A percentile compares a stretch with the other conserved stretches of the same genome.
Evolutionary conservation across 1,140 invertebrate genomes (phyloP).

Genomic region (Glomeris maerens): DNA sequence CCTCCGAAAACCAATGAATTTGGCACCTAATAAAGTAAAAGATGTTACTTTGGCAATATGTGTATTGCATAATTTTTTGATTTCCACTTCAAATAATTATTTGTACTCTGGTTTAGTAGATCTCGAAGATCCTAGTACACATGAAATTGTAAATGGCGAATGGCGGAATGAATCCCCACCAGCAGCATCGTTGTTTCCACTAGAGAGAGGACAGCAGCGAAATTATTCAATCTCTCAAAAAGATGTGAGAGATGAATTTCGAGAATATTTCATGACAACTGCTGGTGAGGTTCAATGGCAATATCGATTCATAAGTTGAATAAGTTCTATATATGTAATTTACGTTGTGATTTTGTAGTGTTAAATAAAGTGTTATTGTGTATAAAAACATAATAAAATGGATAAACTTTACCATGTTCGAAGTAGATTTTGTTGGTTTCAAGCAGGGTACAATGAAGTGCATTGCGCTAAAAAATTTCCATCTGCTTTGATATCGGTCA

Average conservation of each 20-base stretch:
- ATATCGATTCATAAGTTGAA: too few relatives aligned
- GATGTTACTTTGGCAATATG: slow-evolving; percentile 9
- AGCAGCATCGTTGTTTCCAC: background rate
- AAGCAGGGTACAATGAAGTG: too few relatives aligned
- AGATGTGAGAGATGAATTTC: background rate
- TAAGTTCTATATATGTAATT: too few relatives aligned
- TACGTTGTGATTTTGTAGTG: too few relatives aligned
- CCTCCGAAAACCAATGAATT: slow-evolving; percentile 14
- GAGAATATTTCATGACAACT: background rate
- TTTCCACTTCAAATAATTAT: background rate
- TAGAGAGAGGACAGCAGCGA: background rate
- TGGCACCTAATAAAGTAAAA: slow-evolving; percentile 10
- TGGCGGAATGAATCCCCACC: background rate
- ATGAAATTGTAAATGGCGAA: background rate
- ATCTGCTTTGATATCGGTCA: too few relatives aligned
- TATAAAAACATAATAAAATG: too few relatives aligned
- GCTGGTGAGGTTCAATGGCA: background rate
- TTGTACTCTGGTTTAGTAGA: background rate
- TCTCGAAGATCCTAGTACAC: background rate
- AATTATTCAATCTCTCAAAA: background rate
- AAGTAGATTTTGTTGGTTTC: too few relatives aligned
- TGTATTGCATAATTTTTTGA: slow-evolving; percentile 15
- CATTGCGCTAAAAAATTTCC: too few relatives aligned
- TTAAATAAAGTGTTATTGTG: too few relatives aligned
- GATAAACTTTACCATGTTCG: too few relatives aligned